Base-by-base conservation (phyloP, 2,888 invertebrate genomes). In the Marasmarcha lunaedactyla region DNA sequence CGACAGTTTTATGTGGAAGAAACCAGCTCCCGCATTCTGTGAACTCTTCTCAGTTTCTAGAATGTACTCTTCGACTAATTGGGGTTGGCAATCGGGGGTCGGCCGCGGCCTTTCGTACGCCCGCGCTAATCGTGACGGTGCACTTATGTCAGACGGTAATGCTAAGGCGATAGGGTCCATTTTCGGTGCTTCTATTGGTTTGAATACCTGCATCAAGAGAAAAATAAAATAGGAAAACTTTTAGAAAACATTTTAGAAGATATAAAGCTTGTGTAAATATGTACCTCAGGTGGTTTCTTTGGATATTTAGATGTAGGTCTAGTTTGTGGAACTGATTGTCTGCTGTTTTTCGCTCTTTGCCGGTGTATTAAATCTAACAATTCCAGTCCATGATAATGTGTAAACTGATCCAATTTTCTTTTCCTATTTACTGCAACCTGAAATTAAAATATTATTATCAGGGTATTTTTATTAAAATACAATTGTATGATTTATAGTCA, bases 51-150 rank as follows among this genome's bases (percentile, higher is more conserved):
- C 95, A 35, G 95, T 93, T 74, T 97, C 96, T 51, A 97, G 77
- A 40, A 93, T 90, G 67, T 94, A 94, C 63, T 95, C 94, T 70
- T 95, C 95, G 37, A 95, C 89, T 36, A 93, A 78, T 67, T 92
- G 90, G 34, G 94, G 93, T 52, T 89, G 87, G 68, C 90, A 91
- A 76, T 92, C 92, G 49, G 84, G 84, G 5, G 88, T 87, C 38
- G 88, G 85, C 33, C 86, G 83, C 11, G 89, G 88, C 36, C 87
- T 76, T 47, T 90, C 89, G 52, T 89, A 86, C 1, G 86, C 84
- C 44, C 83, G 65, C 40, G 83, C 84, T 2, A 81, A 46, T 0
- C 72, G 67, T 3, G 73, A 47, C 0, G 78, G 79, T 0, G 63
- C 76, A 42, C 51, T 63, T 1, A 64, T 63, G 35, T 84, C 84